Conservation (phyloP, 2,888 invertebrate genomes). For the Coenonympha glycerion region DNA sequence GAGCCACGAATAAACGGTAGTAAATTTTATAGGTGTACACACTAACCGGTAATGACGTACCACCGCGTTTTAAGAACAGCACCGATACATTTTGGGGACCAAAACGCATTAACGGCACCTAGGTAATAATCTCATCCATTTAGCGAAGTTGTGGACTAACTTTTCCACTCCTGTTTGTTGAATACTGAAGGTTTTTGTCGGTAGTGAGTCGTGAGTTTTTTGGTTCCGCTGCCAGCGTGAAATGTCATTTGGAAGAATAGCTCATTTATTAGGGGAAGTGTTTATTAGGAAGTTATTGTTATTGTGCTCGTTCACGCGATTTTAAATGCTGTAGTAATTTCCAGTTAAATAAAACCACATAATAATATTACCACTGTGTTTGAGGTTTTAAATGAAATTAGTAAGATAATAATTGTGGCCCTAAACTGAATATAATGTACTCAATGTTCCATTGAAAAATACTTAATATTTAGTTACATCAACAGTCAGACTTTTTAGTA, state of each 20-base stretch:
- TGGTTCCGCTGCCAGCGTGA: constrained; percentile 14
- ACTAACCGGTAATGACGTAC: too few relatives aligned
- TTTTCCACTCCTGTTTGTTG: too few relatives aligned
- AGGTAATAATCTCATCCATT: too few relatives aligned
- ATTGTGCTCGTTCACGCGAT: constrained; percentile 5
- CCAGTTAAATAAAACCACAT: constrained; percentile 2
- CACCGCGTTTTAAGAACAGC: too few relatives aligned
- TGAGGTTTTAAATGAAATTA: neutral
- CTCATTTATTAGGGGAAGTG: constrained; percentile 17
- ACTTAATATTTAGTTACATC: neutral
- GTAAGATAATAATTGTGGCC: neutral
- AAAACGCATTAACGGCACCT: too few relatives aligned
- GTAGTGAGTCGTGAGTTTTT: constrained; percentile 10
- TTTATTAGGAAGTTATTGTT: constrained; percentile 20
- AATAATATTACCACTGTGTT: neutral
- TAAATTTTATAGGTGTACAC: too few relatives aligned
- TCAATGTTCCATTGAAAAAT: neutral
- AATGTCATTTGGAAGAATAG: constrained; percentile 19
- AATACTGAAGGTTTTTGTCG: constrained; percentile 16
- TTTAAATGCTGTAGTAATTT: constrained; percentile 7
- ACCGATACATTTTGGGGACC: too few relatives aligned
- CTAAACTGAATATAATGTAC: neutral
- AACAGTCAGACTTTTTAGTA: too few relatives aligned
- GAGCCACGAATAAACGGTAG: too few relatives aligned
- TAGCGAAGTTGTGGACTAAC: too few relatives aligned